Conservation (phyloP, 2,888 invertebrate genomes). For the Hedychridium roseum region DNA sequence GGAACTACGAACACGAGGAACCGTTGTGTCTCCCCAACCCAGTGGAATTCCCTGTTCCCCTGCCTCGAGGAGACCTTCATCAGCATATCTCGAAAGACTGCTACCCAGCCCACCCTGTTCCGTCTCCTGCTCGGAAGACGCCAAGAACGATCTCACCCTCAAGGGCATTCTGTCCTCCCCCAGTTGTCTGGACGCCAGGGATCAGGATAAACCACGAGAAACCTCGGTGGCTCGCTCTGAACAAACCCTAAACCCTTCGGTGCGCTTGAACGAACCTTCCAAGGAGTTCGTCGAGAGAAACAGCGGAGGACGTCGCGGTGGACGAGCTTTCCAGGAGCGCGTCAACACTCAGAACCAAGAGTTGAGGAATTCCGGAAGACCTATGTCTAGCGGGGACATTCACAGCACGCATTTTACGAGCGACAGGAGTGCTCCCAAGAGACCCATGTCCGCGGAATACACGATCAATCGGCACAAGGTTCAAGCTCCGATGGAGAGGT, state of each 20-base stretch:
- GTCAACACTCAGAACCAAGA: constrained; percentile 20
- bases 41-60: constrained; percentile 70
- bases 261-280: constrained; percentile 3
- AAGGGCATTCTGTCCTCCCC: constrained; percentile 45
- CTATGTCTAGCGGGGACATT: constrained; percentile 38
- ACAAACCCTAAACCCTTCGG: constrained; percentile 12
- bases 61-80: constrained; percentile 42
- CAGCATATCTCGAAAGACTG: constrained; percentile 69
- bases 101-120: constrained; percentile 73
- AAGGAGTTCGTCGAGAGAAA: constrained; percentile 19
- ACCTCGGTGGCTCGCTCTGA: constrained; percentile 21
- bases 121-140: constrained; percentile 78
- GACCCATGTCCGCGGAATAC: constrained; percentile 43
- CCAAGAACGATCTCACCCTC: constrained; percentile 66
- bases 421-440: constrained; percentile 34
- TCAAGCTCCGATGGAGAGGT: too few species aligned
- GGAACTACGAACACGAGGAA: constrained; percentile 69
- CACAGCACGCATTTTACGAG: constrained; percentile 28
- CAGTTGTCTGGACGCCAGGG: constrained; percentile 29
- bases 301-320: constrained; percentile 1
- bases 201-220: constrained; percentile 35
- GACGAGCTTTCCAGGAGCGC: constrained; percentile 23
- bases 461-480: constrained; percentile 15
- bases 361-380: constrained; percentile 20
- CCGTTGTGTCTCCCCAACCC: constrained; percentile 72